Percentiles rank a stretch among this genome's conserved stretches.
Conservation (phyloP, 2,888 invertebrate species). For the Caenorhabditis uteleia region DNA sequence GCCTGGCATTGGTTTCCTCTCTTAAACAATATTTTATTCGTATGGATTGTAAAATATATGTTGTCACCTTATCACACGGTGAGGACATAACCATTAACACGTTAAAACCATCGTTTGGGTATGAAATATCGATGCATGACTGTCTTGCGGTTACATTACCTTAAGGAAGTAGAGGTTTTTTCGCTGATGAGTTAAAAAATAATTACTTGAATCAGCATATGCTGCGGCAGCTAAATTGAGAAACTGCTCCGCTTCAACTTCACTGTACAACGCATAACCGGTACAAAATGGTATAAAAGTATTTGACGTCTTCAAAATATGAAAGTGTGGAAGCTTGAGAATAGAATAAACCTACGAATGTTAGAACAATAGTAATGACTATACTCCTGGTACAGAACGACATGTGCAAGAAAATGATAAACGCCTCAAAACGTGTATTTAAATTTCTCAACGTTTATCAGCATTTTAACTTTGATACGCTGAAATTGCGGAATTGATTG, state of each 20-base stretch:
- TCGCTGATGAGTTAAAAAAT: no score
- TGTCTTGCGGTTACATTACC: slow-evolving; percentile 36
- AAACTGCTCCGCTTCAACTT: slow-evolving; percentile 42
- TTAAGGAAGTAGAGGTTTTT: slow-evolving; percentile 3
- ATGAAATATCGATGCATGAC: slow-evolving; percentile 41
- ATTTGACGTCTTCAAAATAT: no score
- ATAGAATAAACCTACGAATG: no score
- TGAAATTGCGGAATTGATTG: no score
- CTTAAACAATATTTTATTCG: slow-evolving; percentile 17
- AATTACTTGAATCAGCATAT: slow-evolving; percentile 38
- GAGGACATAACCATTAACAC: slow-evolving; percentile 43
- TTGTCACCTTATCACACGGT: slow-evolving; percentile 49
- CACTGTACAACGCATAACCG: slow-evolving; percentile 40
- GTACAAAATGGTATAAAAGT: no score
- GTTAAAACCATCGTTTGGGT: slow-evolving; percentile 33
- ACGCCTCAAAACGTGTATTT: no score
- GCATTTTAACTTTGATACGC: no score
- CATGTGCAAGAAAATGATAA: no score
- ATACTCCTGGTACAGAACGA: no score
- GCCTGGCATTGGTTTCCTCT: slow-evolving; percentile 46
- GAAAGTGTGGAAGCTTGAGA: no score
- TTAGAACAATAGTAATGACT: no score
- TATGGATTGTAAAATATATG: background rate
- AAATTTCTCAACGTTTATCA: no score
- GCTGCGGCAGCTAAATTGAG: slow-evolving; percentile 50